Base-by-base conservation (phyloP, 2,797 vertebrate genomes). In the Lacerta viridis region DNA sequence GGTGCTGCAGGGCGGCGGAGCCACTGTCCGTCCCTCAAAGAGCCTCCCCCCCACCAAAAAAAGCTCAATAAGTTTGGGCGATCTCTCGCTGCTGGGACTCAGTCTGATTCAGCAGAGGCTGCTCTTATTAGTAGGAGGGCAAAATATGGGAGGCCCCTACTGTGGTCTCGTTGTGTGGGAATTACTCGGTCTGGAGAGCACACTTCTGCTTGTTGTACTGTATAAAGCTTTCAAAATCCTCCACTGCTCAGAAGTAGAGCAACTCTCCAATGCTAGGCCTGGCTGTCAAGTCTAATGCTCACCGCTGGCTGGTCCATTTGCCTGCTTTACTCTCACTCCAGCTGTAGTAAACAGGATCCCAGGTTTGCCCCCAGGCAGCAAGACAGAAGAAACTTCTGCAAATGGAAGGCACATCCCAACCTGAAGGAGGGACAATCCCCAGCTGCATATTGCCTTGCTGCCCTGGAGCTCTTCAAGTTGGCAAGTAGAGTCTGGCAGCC, bases 391-490 rank as follows among this genome's bases (percentile, higher is more conserved):
- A 55, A 79, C 50, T 64, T 87, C 69, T 64, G 79, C 36, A 75
- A 87, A 82, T 36, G 29, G 29, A 82, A 64, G 79, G 55, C 64
- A 81, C 86, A 64, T 64, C 33, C 10, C 36, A 41, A 75, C n/a
- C 39, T 15, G 55, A 87, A 69, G 25, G 36, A 46, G 27, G 61
- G 17, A 77, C 68, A 88, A 36, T 83, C 43, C 41, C 59, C 59
- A 3, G 11, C n/a, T 76, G 41, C 5, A 36, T 50, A 82, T 83
- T 88, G 33, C 68, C 61, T 77, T 78, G 43, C 80, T 83, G 41
- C 61, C 61, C 80, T 46, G 61, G 61, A 82, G 55, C 55, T 61
- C 41, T 64, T 64, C 46, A 25, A 46, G 41, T 36, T 83, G 72
- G 59, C 72, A 83, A 46, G 80, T 5, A 11, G 3, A 27, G 11